phyloP scores from a whole-genome alignment of 2,888 invertebrate species.

The Ennomos fuscantarius region DNA sequence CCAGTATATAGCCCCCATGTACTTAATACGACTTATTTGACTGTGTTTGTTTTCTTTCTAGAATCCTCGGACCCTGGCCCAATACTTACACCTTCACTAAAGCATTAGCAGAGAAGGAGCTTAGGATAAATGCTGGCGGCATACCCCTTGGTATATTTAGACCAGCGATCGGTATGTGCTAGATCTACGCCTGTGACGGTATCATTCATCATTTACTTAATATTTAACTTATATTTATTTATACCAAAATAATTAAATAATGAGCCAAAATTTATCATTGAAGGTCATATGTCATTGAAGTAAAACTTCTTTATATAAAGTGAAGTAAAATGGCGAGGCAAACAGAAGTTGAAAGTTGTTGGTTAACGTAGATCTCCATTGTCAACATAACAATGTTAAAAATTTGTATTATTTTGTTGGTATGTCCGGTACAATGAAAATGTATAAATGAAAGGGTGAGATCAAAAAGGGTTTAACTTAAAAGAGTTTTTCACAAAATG shows the following conservation, averaged over 20 bases:
- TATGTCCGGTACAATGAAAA: too few relatives aligned
- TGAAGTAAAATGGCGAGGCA: too few relatives aligned
- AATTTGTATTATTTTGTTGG: too few relatives aligned
- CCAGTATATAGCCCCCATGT: not conserved
- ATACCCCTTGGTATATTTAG: conserved; percentile 92
- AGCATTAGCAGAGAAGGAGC: conserved; percentile 90
- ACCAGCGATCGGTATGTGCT: conserved; percentile 89
- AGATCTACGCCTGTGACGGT: not conserved
- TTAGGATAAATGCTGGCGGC: conserved; percentile 84
- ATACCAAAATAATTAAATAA: too few relatives aligned
- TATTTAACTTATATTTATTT: not conserved
- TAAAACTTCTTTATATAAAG: too few relatives aligned
- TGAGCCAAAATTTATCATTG: too few relatives aligned
- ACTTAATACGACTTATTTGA: not conserved
- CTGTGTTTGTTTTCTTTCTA: conserved; percentile 45
- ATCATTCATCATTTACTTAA: not conserved
- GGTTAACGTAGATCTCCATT: too few relatives aligned
- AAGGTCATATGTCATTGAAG: not conserved
- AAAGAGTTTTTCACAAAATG: too few relatives aligned
- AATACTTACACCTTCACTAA: conserved; percentile 96
- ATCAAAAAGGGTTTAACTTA: too few relatives aligned
- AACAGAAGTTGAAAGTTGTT: too few relatives aligned
- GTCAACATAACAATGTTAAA: too few relatives aligned
- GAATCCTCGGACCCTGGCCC: conserved; percentile 88
- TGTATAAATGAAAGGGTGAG: too few relatives aligned